phyloP scores from a whole-genome alignment of 2,797 vertebrate genomes.

The Margarornis squamiger region DNA sequence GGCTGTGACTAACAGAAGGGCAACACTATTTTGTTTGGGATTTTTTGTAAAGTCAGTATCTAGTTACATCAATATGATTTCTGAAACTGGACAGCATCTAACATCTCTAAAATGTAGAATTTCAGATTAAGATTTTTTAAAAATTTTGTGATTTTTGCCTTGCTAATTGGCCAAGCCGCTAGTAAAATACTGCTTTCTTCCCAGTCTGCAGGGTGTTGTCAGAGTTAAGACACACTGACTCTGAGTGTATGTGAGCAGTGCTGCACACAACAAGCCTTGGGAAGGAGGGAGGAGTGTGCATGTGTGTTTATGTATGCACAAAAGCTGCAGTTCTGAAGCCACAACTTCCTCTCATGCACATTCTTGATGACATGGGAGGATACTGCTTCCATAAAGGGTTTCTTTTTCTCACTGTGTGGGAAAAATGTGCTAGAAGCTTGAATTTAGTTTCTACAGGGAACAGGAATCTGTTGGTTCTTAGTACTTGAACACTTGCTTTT shows the following conservation, averaged over 20 bases:
- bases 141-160: background rate
- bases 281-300: background rate
- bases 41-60: background rate
- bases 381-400: background rate
- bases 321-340: background rate
- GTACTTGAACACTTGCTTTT: background rate
- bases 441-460: constrained; percentile 7
- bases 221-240: background rate
- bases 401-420: background rate
- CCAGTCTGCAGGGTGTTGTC: background rate
- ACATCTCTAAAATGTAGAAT: background rate
- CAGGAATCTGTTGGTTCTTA: background rate
- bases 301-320: background rate
- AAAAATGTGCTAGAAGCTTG: background rate
- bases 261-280: background rate
- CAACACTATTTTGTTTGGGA: background rate
- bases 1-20: background rate
- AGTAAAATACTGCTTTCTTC: background rate
- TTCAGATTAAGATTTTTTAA: background rate
- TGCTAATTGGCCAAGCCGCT: background rate
- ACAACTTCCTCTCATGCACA: background rate
- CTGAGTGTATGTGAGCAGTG: background rate
- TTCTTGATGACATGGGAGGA: background rate
- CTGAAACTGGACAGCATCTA: background rate
- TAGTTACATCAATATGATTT: background rate